phyloP scores from a whole-genome alignment of 2,888 invertebrate species.

The Cephalotes varians region DNA sequence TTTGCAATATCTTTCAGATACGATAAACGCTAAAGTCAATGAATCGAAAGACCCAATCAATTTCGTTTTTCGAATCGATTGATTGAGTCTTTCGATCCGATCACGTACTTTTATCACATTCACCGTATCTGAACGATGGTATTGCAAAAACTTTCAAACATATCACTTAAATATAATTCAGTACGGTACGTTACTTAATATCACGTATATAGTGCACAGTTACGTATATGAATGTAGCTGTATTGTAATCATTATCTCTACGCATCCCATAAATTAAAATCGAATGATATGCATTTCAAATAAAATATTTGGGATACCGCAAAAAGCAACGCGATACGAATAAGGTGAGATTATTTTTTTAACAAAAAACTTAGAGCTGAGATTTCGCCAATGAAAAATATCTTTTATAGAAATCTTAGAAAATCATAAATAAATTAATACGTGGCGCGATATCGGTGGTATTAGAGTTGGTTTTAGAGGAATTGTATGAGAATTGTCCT shows the following conservation, averaged over 20 bases:
- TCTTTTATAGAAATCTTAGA: background rate
- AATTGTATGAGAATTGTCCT: slow-evolving; percentile 10
- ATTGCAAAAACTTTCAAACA: no score
- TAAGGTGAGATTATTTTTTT: background rate
- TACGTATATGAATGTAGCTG: background rate
- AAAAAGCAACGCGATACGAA: background rate
- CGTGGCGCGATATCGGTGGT: background rate
- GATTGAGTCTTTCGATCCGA: no score
- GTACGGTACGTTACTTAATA: no score
- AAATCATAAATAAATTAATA: slow-evolving; percentile 10
- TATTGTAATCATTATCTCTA: background rate
- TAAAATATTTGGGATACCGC: background rate
- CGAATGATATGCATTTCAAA: background rate
- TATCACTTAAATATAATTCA: no score
- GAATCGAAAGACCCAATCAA: no score
- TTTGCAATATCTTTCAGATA: no score
- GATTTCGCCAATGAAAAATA: background rate
- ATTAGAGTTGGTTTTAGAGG: background rate
- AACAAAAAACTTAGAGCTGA: background rate
- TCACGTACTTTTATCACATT: no score
- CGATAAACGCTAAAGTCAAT: no score
- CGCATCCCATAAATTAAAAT: background rate
- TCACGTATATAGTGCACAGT: no score
- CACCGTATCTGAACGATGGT: no score
- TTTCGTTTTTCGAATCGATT: no score